Conservation (phyloP, 1,140 invertebrate genomes). For the Drosophila ambigua region DNA sequence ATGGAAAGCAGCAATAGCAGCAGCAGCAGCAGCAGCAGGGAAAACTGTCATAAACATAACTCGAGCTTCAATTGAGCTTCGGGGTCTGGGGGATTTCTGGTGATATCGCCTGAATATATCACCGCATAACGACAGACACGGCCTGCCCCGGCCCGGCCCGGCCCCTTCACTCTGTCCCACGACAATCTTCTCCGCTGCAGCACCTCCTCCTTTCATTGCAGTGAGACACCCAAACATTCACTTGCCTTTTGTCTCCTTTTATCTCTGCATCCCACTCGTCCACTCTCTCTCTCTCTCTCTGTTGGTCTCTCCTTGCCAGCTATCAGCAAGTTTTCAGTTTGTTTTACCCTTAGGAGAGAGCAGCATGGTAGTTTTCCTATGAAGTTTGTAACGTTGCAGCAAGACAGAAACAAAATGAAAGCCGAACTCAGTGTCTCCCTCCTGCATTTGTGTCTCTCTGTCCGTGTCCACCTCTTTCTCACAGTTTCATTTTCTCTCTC, state of each 20-base stretch:
- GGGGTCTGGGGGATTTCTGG: conserved; percentile 27
- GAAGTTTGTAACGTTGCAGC: no score
- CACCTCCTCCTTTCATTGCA: neutral
- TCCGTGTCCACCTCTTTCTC: no score
- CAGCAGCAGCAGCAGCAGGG: conserved; percentile 57
- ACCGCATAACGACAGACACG: conserved; percentile 44
- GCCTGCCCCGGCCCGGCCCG: conserved; percentile 6
- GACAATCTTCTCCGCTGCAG: neutral
- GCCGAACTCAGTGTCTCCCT: no score
- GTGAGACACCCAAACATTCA: conserved; percentile 21
- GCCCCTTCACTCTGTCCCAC: conserved; percentile 4
- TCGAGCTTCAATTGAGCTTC: conserved; percentile 73
- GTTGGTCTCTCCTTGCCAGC: conserved; percentile 5
- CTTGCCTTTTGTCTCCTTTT: conserved; percentile 43
- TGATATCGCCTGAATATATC: conserved; percentile 64
- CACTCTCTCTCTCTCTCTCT: conserved; percentile 3
- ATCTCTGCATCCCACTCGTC: conserved; percentile 16
- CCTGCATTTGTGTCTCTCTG: conserved; percentile 9
- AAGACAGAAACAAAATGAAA: no score
- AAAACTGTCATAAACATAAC: conserved; percentile 80
- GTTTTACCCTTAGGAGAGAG: conserved; percentile 3
- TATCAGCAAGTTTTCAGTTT: conserved; percentile 36
- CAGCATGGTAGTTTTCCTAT: no score
- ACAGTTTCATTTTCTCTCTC: conserved; percentile 10
- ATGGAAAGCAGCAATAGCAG: conserved; percentile 65